Evolutionary conservation across 2,113 vertebrate species (phyloP).

Genomic region (Odontophorus gujanensis): DNA sequence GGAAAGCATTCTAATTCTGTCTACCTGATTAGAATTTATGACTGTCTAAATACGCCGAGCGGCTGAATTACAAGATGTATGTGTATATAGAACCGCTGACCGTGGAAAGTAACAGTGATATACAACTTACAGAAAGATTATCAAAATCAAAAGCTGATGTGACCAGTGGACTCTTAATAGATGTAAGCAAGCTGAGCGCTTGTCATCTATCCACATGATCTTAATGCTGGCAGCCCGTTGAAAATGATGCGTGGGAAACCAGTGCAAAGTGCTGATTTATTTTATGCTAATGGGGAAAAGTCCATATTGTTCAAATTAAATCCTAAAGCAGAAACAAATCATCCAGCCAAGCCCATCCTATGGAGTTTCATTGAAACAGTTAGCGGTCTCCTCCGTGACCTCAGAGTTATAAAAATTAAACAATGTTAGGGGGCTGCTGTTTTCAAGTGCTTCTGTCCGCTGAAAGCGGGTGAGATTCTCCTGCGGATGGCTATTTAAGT

Average conservation of each 20-base stretch:
- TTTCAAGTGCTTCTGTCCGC: slow-evolving; percentile 62
- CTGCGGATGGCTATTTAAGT: slow-evolving; percentile 51
- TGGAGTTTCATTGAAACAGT: slow-evolving; percentile 63
- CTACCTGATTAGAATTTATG: slow-evolving; percentile 50
- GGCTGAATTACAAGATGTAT: slow-evolving; percentile 3
- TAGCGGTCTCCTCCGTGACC: slow-evolving; percentile 56
- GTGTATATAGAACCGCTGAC: background rate
- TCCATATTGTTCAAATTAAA: slow-evolving; percentile 72
- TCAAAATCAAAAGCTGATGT: slow-evolving; percentile 41
- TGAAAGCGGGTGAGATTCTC: slow-evolving; percentile 45
- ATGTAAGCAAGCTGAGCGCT: slow-evolving; percentile 8
- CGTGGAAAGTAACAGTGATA: slow-evolving; percentile 15
- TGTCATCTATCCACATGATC: slow-evolving; percentile 35
- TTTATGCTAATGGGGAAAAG: slow-evolving; percentile 52
- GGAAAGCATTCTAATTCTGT: background rate
- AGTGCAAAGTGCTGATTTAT: slow-evolving; percentile 57
- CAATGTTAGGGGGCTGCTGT: slow-evolving; percentile 38
- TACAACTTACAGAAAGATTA: background rate
- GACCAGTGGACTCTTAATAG: background rate
- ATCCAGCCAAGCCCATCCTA: slow-evolving; percentile 42
- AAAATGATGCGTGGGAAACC: slow-evolving; percentile 66
- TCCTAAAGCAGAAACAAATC: slow-evolving; percentile 55
- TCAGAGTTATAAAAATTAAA: slow-evolving; percentile 62
- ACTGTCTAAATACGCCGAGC: background rate
- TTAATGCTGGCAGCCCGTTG: slow-evolving; percentile 32